These are phyloP conservation scores for Brachypodius melanocephalos DNA, from an alignment of 2,113 vertebrate species.

Conservation along the genomic window DNA sequence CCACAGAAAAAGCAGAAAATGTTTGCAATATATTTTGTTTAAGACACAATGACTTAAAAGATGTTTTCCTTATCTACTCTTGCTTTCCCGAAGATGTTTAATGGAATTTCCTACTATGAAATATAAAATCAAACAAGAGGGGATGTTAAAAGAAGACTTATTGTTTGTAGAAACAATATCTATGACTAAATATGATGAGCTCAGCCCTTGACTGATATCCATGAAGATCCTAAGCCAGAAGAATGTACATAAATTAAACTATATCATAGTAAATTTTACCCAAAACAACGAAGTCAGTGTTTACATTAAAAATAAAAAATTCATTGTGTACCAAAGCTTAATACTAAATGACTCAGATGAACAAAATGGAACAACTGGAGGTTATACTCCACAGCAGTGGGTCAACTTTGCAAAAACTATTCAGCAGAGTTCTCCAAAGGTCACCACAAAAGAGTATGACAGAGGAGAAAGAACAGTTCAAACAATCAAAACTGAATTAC, in stretches of 20 bases:
- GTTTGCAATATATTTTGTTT: neutral
- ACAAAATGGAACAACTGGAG: conserved; percentile 11
- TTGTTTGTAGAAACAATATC: neutral
- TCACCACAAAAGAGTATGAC: conserved; percentile 3
- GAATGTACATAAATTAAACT: neutral
- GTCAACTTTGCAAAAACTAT: conserved; percentile 45
- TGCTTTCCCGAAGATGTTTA: neutral
- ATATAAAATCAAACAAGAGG: neutral
- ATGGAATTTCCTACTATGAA: neutral
- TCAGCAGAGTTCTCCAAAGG: conserved; percentile 27
- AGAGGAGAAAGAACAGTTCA: conserved; percentile 1
- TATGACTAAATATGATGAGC: neutral
- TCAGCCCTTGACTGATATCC: neutral
- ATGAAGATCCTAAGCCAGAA: neutral
- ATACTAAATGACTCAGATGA: neutral
- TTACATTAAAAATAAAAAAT: conserved; percentile 19
- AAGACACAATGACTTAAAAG: neutral
- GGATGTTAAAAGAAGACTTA: neutral
- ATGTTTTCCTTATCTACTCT: neutral
- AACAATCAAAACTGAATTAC: conserved; percentile 24
- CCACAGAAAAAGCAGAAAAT: neutral
- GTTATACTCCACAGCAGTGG: neutral
- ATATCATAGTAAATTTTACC: neutral
- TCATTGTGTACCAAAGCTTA: neutral
- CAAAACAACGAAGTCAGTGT: neutral